Evolutionary conservation across 2,797 vertebrate species (phyloP).

Genomic region (Anomalospiza imberbis): DNA sequence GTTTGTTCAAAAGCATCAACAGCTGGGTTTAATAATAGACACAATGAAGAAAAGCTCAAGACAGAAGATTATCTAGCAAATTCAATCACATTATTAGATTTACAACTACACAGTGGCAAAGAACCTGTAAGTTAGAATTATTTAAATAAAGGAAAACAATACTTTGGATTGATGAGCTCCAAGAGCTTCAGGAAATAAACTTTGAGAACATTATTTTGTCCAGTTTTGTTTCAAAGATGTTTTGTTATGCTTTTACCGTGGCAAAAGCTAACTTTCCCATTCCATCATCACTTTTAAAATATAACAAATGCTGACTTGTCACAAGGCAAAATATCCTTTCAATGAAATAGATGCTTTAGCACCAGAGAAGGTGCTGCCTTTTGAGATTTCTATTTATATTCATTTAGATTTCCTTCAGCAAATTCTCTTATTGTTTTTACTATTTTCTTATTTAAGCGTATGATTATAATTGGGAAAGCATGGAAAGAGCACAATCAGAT

Average conservation of each 20-base stretch:
- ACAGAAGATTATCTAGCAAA: constrained; percentile 69
- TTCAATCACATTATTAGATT: constrained; percentile 75
- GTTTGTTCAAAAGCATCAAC: constrained; percentile 79
- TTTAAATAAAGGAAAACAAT: constrained; percentile 28
- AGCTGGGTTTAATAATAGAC: constrained; percentile 77
- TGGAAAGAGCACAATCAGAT: neutral
- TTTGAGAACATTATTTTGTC: neutral
- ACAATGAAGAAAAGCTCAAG: constrained; percentile 74
- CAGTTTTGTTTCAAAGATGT: neutral
- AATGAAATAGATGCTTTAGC: neutral
- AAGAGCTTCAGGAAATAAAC: neutral
- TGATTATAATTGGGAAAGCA: neutral
- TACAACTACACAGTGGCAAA: constrained; percentile 31
- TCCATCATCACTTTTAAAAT: neutral
- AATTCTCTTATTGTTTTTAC: neutral
- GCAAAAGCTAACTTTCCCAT: neutral
- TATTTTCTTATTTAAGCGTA: neutral
- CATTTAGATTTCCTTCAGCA: neutral
- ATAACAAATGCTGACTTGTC: neutral
- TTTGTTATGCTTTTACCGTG: neutral
- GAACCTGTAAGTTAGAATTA: constrained; percentile 29
- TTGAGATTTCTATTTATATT: neutral
- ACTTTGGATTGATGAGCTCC: neutral
- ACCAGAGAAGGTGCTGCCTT: neutral
- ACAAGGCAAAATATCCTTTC: neutral